A percentile compares a stretch with the other conserved stretches of the same genome.
These are phyloP conservation scores for Ennomos quercinarius DNA, from an alignment of 2,888 invertebrate species.

Conservation along the genomic window DNA sequence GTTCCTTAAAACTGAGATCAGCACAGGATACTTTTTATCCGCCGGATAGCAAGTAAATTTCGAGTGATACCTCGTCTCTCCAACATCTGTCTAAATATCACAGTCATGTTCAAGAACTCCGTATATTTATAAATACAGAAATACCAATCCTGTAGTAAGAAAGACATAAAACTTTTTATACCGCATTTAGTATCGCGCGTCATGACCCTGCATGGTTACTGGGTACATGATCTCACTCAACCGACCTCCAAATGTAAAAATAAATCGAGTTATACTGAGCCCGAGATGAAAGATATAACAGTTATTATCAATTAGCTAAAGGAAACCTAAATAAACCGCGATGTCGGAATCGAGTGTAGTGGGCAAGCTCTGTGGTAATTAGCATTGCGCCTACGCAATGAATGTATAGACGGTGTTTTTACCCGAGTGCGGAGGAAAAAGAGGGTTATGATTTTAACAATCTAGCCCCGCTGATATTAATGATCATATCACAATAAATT, in stretches of 20 bases:
- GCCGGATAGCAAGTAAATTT: no score
- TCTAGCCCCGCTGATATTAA: no score
- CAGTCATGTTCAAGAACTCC: conserved; percentile 21
- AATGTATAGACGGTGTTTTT: no score
- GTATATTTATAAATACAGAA: conserved; percentile 10
- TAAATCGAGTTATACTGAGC: conserved; percentile 44
- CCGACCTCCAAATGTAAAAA: conserved; percentile 49
- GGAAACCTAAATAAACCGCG: conserved; percentile 66
- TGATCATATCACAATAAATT: no score
- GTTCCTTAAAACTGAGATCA: no score
- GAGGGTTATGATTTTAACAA: no score
- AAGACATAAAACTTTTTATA: conserved; percentile 26
- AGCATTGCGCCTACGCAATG: neutral
- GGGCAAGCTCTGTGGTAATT: conserved; percentile 6
- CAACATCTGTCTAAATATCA: neutral
- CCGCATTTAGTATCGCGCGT: conserved; percentile 21
- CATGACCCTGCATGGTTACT: conserved; percentile 11
- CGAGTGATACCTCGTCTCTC: no score
- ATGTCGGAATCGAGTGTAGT: no score
- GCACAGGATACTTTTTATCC: no score
- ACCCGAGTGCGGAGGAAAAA: no score
- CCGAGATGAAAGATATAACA: conserved; percentile 65
- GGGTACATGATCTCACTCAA: conserved; percentile 25
- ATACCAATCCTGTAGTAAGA: conserved; percentile 19
- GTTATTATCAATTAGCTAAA: conserved; percentile 72